Conservation (phyloP, 1,140 invertebrate genomes). For the Saccostrea echinata region DNA sequence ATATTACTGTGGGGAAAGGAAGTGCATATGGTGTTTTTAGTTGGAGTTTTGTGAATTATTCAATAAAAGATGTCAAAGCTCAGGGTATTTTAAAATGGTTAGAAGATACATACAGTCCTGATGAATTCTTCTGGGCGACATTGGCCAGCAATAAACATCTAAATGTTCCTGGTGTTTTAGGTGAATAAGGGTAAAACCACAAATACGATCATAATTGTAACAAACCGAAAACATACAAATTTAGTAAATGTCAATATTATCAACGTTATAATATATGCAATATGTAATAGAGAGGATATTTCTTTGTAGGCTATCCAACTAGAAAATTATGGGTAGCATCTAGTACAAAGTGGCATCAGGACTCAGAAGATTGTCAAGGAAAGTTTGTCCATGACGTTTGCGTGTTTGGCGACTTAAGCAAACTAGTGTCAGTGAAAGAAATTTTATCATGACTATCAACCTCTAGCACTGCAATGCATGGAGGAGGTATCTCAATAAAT, state of each 20-base stretch:
- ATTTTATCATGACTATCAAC: conserved; percentile 71
- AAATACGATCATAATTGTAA: no score
- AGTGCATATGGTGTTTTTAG: conserved; percentile 65
- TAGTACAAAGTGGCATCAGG: neutral
- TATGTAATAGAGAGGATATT: no score
- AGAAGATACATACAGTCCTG: conserved; percentile 70
- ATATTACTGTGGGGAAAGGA: conserved; percentile 62
- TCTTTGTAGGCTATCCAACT: neutral
- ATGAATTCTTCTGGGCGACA: conserved; percentile 76
- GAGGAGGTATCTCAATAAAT: conserved; percentile 61
- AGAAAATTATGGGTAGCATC: neutral
- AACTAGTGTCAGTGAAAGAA: neutral
- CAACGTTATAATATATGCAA: no score
- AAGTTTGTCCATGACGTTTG: neutral
- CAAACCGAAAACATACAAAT: no score
- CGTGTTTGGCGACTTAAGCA: neutral
- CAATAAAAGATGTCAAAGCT: conserved; percentile 70
- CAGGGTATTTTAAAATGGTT: conserved; percentile 73
- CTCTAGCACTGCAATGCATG: conserved; percentile 71
- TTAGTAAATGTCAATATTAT: no score
- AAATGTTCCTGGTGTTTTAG: conserved; percentile 65
- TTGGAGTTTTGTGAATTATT: neutral
- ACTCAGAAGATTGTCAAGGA: neutral
- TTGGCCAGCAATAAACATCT: conserved; percentile 69
- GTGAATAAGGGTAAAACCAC: no score